Evolutionary conservation across 2,113 vertebrate genomes (phyloP), one percentile per base, ranked within the genome.

Genomic region (Haemorhous mexicanus): DNA sequence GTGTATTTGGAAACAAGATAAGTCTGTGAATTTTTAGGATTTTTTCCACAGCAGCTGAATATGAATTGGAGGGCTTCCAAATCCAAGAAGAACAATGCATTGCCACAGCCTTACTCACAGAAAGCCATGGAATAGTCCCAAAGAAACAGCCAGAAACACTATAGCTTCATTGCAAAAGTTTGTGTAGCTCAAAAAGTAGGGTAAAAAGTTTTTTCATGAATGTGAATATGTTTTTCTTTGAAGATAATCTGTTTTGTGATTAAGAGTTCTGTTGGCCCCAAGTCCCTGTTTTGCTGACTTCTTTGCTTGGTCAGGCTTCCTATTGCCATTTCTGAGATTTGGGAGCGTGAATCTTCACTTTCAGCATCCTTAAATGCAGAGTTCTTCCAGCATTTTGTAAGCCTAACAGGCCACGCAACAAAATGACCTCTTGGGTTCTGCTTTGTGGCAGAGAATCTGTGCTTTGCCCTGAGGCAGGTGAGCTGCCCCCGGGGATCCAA

Each of bases 1-100:
- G 44, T 66, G 39, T 41, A 82, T 90, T 91, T 96, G 79, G 92
- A 96, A 94, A 86, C 28, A 86, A 52, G 76, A 86, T 56, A 92
- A 93, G 35, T 32, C 73, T 52, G 16, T 62, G 92, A 86, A 84
- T 72, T 93, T 92, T 84, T 75, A 62, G n/a, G 23, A 37, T 68
- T 75, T 92, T 88, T 88, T 77, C 64, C 59, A 59, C 41, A 53
- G 68, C 64, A 84, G 64, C 37, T 44, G 63, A 94, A 63, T 72
- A 77, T 2, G 1, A 90, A 55, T 61, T 90, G 90, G 79, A 96
- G 37, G 8, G 28, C 46, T 93, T 87, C 73, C 90, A 90, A 64
- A 90, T 46, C 23, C 30, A 22, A 55, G 78, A 68, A 75, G n/a
- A 77, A 79, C 72, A 69, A 47, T 2, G 18, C 47, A 55, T 70